A percentile compares a stretch with the other conserved stretches of the same genome.
These are phyloP conservation scores for Heliconius eleuchia DNA, from an alignment of 1,140 invertebrate species.

Conservation along the genomic window DNA sequence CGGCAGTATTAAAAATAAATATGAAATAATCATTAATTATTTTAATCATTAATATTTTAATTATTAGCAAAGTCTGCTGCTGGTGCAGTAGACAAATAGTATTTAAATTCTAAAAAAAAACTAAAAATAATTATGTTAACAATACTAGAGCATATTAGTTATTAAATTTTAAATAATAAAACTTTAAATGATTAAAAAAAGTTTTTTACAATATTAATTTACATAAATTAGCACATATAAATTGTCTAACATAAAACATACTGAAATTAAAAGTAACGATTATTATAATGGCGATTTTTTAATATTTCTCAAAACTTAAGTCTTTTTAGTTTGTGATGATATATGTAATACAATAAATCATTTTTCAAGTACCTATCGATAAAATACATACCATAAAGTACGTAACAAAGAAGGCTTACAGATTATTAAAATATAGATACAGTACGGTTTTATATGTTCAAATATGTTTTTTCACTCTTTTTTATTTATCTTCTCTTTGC, in stretches of 20 bases:
- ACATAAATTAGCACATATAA: background rate
- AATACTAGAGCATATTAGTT: too few species aligned
- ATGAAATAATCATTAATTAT: background rate
- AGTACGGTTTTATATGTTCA: background rate
- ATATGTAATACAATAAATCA: too few species aligned
- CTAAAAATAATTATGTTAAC: too few species aligned
- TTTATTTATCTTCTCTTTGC: conserved; percentile 32
- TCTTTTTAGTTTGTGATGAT: too few species aligned
- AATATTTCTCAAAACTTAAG: too few species aligned
- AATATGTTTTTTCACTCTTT: background rate
- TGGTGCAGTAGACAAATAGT: background rate
- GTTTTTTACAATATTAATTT: background rate
- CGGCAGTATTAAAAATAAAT: background rate
- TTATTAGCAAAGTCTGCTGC: background rate
- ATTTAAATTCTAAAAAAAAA: too few species aligned
- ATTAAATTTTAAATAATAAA: too few species aligned
- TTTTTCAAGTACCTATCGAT: too few species aligned
- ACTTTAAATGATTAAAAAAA: too few species aligned
- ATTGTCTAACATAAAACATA: background rate
- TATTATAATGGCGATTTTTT: background rate
- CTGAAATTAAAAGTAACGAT: background rate
- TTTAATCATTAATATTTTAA: too few species aligned
- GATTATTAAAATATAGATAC: background rate
- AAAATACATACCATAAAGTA: too few species aligned
- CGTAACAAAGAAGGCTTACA: too few species aligned